phyloP scores from a whole-genome alignment of 2,888 invertebrate genomes.

The Flexamia atlantica region DNA sequence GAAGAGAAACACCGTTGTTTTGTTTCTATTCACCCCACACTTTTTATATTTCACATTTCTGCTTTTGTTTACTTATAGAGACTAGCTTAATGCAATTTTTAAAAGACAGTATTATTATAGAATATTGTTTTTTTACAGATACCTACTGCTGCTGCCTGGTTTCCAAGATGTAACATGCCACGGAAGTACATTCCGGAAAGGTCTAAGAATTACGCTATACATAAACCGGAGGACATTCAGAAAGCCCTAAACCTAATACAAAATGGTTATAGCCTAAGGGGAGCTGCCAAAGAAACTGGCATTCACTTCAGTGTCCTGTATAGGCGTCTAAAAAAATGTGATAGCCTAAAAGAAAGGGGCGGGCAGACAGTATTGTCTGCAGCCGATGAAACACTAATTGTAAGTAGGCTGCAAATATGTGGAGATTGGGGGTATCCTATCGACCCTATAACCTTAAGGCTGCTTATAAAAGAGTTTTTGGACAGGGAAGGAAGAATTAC shows the following conservation, averaged over 20 bases:
- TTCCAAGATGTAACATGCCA: conserved; percentile 46
- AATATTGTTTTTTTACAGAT: conserved; percentile 49
- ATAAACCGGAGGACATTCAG: conserved; percentile 39
- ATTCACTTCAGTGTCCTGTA: conserved; percentile 49
- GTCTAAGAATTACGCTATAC: conserved; percentile 12
- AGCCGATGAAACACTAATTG: conserved; percentile 26
- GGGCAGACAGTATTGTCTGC: conserved; percentile 26
- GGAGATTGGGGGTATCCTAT: conserved; percentile 55
- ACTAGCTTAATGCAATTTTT: conserved; percentile 19
- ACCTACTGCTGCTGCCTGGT: conserved; percentile 36
- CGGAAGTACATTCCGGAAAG: conserved; percentile 34
- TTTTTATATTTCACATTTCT: not conserved
- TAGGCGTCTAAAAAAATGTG: conserved; percentile 51
- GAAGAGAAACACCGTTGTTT: conserved; percentile 13
- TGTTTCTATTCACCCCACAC: conserved; percentile 51
- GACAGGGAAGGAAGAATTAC: conserved; percentile 54
- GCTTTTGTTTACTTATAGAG: conserved; percentile 25
- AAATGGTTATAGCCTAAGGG: conserved; percentile 39
- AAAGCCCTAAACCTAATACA: conserved; percentile 22
- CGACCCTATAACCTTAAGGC: not conserved
- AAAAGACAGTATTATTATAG: conserved; percentile 7
- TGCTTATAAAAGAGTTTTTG: conserved; percentile 46
- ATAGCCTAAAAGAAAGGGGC: conserved; percentile 36
- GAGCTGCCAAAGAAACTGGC: conserved; percentile 19
- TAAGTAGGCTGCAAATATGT: conserved; percentile 19